Conservation (phyloP, 2,888 invertebrate species). For the Azorinus chamasolen region DNA sequence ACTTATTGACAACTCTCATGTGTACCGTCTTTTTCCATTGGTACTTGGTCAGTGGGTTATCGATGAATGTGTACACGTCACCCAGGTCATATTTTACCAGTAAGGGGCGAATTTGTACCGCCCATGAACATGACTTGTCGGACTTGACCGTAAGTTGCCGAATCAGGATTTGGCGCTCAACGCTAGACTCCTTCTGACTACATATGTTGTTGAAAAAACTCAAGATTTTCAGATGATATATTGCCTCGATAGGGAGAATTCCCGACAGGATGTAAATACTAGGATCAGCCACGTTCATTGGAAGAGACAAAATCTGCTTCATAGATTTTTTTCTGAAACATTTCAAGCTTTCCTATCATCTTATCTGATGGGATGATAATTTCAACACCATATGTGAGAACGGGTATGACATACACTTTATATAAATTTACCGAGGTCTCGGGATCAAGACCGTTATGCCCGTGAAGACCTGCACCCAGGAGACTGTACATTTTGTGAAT, state of each 20-base stretch:
- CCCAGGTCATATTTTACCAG: neutral
- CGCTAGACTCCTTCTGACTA: conserved; percentile 1
- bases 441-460: too few species aligned
- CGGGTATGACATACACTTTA: too few species aligned
- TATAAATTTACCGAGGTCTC: too few species aligned
- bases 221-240: neutral
- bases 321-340: conserved; percentile 16
- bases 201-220: conserved; percentile 11
- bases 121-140: neutral
- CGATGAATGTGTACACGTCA: too few species aligned
- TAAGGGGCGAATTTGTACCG: neutral
- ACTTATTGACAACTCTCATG: too few species aligned
- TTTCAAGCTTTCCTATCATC: too few species aligned
- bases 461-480: conserved; percentile 13
- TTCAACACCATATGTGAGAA: neutral
- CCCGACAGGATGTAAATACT: conserved; percentile 6
- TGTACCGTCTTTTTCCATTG: conserved; percentile 6
- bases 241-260: too few species aligned
- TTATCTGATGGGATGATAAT: too few species aligned
- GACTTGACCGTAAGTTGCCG: conserved; percentile 1
- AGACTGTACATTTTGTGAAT: too few species aligned
- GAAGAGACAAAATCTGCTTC: conserved; percentile 16
- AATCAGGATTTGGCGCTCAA: neutral
- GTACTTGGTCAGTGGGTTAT: neutral
- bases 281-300: conserved; percentile 18